These are phyloP conservation scores for Apostichopus japonicus DNA, from an alignment of 35 echinoderm and acorn worm species.

Conservation along the genomic window DNA sequence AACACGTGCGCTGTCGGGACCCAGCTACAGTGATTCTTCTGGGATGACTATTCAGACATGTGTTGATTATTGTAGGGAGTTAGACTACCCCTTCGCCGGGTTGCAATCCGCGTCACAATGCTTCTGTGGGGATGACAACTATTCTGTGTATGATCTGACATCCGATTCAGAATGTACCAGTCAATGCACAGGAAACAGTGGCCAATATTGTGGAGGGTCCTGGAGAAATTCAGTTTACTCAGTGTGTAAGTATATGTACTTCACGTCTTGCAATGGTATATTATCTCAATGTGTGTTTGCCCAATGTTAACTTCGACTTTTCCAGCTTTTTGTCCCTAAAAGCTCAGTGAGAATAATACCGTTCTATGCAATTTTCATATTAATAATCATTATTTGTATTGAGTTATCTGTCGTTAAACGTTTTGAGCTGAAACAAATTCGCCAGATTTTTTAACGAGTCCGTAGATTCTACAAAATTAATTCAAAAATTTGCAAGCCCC, in stretches of 20 bases:
- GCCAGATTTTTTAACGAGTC: no score
- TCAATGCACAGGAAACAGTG: conserved; percentile 17
- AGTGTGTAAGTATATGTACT: neutral
- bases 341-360: no score
- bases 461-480: no score
- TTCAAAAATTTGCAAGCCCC: no score
- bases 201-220: conserved; percentile 28
- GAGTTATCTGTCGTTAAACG: no score
- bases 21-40: neutral
- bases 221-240: conserved; percentile 56
- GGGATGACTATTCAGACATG: conserved; percentile 42
- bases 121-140: conserved; percentile 44
- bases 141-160: neutral
- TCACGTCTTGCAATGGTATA: no score
- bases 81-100: conserved; percentile 36
- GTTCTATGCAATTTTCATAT: no score
- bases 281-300: no score
- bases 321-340: no score
- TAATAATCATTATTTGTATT: no score
- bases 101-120: conserved; percentile 7
- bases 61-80: conserved; percentile 30
- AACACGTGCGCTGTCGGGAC: conserved; percentile 7
- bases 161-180: conserved; percentile 53
- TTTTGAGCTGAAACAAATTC: no score
- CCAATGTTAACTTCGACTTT: no score